Conservation (phyloP, 92 coral and sea anemone genomes). For the Ricordea florida region DNA sequence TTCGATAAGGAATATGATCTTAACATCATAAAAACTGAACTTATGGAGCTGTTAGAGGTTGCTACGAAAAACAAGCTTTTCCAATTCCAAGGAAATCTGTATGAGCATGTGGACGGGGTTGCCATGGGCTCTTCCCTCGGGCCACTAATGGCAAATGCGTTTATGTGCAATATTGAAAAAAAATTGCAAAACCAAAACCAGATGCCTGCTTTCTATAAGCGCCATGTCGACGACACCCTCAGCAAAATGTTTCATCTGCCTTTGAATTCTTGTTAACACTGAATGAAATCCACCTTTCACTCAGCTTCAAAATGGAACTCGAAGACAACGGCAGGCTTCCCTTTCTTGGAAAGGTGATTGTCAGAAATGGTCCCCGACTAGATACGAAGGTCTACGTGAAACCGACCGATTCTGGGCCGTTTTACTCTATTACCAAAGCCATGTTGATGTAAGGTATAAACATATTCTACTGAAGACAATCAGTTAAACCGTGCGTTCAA, state of each 20-base stretch:
- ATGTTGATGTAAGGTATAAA: constrained; percentile 23
- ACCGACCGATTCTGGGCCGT: constrained; percentile 16
- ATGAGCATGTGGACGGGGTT: constrained; percentile 46
- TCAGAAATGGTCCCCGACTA: constrained; percentile 7
- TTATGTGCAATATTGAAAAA: constrained; percentile 34
- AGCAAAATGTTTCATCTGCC: constrained; percentile 23
- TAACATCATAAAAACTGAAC: constrained; percentile 13
- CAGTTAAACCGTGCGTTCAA: constrained; percentile 42
- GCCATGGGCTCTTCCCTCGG: constrained; percentile 59
- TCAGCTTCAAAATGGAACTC: constrained; percentile 23
- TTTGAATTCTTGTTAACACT: constrained; percentile 11
- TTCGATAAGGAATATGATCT: constrained; percentile 14
- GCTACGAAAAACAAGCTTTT: constrained; percentile 27
- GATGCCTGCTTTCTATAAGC: constrained; percentile 30
- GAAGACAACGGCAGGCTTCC: constrained; percentile 34
- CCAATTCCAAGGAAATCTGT: constrained; percentile 5
- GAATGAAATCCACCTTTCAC: neutral
- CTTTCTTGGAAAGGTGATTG: constrained; percentile 29
- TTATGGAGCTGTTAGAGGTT: constrained; percentile 16
- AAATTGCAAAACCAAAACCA: constrained; percentile 17
- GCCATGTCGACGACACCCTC: constrained; percentile 44
- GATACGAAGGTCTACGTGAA: constrained; percentile 25
- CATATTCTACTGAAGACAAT: constrained; percentile 19
- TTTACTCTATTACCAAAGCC: constrained; percentile 33
- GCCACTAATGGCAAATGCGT: constrained; percentile 44